Percentiles rank a stretch among this genome's conserved stretches.
Conservation (phyloP, 2,888 invertebrate species). For the Carabus problematicus region DNA sequence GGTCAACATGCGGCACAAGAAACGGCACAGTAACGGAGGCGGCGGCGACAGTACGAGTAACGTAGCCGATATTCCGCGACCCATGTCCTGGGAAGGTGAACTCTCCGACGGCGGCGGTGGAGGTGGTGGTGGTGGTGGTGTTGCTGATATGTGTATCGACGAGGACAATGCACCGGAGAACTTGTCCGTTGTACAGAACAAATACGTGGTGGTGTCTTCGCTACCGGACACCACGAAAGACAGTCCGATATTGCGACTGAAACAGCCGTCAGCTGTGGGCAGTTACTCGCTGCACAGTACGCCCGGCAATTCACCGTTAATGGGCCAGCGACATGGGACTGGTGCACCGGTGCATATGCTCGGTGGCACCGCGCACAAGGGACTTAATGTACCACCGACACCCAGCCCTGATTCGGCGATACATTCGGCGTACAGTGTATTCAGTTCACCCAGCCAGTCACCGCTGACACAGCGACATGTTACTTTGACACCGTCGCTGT, state of each 20-base stretch:
- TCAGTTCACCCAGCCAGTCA: constrained; percentile 86
- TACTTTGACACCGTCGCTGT: constrained; percentile 81
- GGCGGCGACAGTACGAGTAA: neutral
- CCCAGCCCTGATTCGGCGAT: constrained; percentile 90
- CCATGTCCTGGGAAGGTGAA: constrained; percentile 96
- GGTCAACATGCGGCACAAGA: constrained; percentile 72
- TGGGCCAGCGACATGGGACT: constrained; percentile 65
- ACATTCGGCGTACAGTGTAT: constrained; percentile 84
- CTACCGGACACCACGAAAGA: constrained; percentile 55
- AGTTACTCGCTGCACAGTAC: constrained; percentile 69
- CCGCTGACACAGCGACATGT: constrained; percentile 85
- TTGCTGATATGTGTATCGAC: constrained; percentile 55
- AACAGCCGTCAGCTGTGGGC: constrained; percentile 62
- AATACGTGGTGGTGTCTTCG: constrained; percentile 43
- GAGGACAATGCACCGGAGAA: constrained; percentile 56
- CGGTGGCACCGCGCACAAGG: constrained; percentile 65
- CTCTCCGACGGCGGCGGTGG: constrained; percentile 84
- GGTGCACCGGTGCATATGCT: constrained; percentile 52
- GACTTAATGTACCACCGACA: constrained; percentile 72
- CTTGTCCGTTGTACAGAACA: constrained; percentile 52
- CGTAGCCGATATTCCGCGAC: constrained; percentile 65
- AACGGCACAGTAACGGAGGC: constrained; percentile 55
- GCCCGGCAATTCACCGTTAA: constrained; percentile 72
- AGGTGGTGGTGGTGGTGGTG: too few relatives aligned
- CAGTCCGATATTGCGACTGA: constrained; percentile 61